Evolutionary conservation across 2,888 invertebrate species (phyloP), one percentile per base, ranked within the genome.

Genomic region (Lochmaea capreae): DNA sequence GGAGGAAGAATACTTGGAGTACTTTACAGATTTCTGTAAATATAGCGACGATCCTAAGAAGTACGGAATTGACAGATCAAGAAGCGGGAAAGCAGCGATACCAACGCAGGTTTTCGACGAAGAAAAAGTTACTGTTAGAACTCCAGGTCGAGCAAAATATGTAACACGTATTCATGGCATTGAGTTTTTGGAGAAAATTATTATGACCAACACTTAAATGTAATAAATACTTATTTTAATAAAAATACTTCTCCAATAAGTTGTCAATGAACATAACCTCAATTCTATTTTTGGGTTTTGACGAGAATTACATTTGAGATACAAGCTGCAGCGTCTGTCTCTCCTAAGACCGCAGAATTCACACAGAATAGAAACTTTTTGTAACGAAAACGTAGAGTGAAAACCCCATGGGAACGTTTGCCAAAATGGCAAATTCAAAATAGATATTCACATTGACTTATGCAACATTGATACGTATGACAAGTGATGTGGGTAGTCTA

Each of bases 11-110:
- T 84, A 83, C 73, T 78, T 86, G 66, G 80, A 81, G 16, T 85
- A 79, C 72, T 86, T 86, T 76, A 84, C 84, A 1, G 84, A 85
- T 69, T 85, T 81, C 74, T 85, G 85, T 72, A 77, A 80, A 65
- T 77, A 78, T 49, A 80, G 79, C 2, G 84, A 85, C 63, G 77
- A 83, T 77, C 79, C 80, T 1, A 65, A 67, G 14, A 79, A 81
- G 46, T 85, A 81, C 71, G 84, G 83, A 2, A 83, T 84, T 42
- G 76, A 83, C 73, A 77, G 76, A 11, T 42, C 58, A 16, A 58
- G 12, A 39, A 63, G 11, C 16, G 65, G 39, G 66, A 54, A 43
- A 43, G 16, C 14, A 42, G 16, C 16, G 6, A 39, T 63, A 11
- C 39, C 39, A 11, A 11, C 62, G 11, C 62, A 63, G 18, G 43